A percentile compares a stretch with the other conserved stretches of the same genome.
These are phyloP conservation scores for Cancer borealis DNA, from an alignment of 2,888 invertebrate genomes.

Conservation along the genomic window DNA sequence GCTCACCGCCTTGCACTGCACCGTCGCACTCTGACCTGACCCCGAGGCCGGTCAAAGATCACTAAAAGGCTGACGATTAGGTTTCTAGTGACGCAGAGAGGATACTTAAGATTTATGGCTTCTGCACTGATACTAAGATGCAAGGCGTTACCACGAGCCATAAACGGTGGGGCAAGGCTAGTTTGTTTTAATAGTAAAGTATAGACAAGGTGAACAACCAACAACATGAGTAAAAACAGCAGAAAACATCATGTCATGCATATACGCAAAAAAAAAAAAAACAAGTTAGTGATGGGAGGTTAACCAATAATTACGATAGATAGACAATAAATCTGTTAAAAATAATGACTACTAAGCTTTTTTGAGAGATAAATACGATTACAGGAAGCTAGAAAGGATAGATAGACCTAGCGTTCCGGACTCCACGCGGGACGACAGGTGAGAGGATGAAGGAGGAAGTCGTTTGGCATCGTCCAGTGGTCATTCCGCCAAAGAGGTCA, in stretches of 20 bases:
- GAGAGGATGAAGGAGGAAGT: background rate
- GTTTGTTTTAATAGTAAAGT: background rate
- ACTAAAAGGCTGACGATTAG: background rate
- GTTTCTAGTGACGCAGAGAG: background rate
- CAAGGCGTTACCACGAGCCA: background rate
- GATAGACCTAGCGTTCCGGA: background rate
- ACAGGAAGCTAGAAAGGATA: no score
- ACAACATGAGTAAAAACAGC: no score
- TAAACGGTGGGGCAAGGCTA: background rate
- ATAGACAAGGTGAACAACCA: no score
- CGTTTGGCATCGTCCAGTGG: background rate
- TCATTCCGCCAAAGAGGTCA: constrained; percentile 29
- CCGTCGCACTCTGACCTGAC: constrained; percentile 1
- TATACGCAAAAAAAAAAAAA: no score
- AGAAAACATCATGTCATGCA: background rate
- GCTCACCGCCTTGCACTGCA: background rate
- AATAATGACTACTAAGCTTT: no score
- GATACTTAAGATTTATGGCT: background rate
- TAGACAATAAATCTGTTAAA: no score
- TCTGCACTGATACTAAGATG: background rate
- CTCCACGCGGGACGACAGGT: background rate
- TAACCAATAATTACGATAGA: no score
- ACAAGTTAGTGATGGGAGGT: background rate
- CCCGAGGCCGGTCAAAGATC: background rate
- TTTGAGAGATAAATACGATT: no score